Base-by-base conservation (phyloP, 1,140 invertebrate species). In the Drosophila novamexicana region DNA sequence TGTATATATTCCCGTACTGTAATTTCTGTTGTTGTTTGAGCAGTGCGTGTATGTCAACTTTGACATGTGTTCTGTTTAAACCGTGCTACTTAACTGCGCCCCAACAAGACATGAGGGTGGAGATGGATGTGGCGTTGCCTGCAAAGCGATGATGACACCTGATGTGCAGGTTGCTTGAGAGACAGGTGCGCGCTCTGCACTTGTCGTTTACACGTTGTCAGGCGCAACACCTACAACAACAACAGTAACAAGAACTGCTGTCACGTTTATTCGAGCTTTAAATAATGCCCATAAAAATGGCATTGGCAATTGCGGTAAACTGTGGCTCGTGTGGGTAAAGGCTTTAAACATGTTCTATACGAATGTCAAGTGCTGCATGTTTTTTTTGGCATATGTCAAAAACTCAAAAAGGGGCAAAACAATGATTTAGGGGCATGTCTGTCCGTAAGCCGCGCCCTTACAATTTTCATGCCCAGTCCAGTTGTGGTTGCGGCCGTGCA, bases 131-230 rank as follows among this genome's bases (percentile, higher is more conserved):
- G 29, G 7, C 44, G 34, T 39, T 16, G 42, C 36, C 32, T 58
- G 58, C 58, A 56, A 66, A 66, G 77, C 82, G 74, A 72, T 72
- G 72, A 83, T 86, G 83, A 83, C 83, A 86, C 83, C 80, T 88
- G 82, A 88, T 67, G 62, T 37, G 81, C 45, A 53, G 16, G 18
- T 22, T 18, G 63, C 73, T 67, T 67, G 57, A 61, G 34, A 50
- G 65, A 72, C 66, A 59, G 63, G n/a, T 32, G 61, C 37, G 44
- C 57, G 42, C 57, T 45, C 36, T 45, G 42, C 57, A 42, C 45
- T 59, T 59, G 57, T 45, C 57, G 57, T 45, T 58, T 58, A 45
- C 56, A 74, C 45, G 74, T 58, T 63, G 37, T 40, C 52, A 36
- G 18, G 42, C 53, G 61, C 57, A 61, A 32, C 22, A 32, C 18